Evolutionary conservation across 2,797 vertebrate species (phyloP), one percentile per base, ranked within the genome.

Genomic region (Lutjanus campechanus): DNA sequence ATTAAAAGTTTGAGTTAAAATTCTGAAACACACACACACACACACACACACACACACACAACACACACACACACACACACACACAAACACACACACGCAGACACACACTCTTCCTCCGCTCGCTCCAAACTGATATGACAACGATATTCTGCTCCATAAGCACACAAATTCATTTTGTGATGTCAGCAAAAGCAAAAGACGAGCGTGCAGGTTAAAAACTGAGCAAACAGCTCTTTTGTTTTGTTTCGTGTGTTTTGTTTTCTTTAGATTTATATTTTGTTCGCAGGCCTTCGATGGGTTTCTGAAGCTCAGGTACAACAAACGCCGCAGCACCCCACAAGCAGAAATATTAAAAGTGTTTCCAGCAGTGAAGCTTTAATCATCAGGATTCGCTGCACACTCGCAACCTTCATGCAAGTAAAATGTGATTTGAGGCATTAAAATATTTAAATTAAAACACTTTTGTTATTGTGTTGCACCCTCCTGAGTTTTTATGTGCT

Each of bases 401-500:
- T 40, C 10, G 0, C 56, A 19, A 47, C 49, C 41, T 60, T 40
- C 65, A 44, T 70, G 65, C 61, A 69, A 40, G 29, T 65, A 11
- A 62, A 61, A 51, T 70, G 22, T 41, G 66, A 49, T 69, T 71
- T 60, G 29, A 49, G 56, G 11, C 59, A 17, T 65, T 55, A 56
- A 82, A 67, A 72, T 75, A 60, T 86, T 74, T 41, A 47, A 55
- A 75, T 72, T 13, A 55, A 81, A 72, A 69, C 68, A 15, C 40
- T 62, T 69, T 43, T 59, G 44, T 77, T 61, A 2, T 55, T 64
- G 69, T 56, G 54, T 61, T 29, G 8, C 44, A 17, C 61, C 0
- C 47, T 11, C 4, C 10, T 54, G 51, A 60, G 50, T 10, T 53
- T 49, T 41, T 29, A 29, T 29, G 29, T 29, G 29, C 29, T 29